Evolutionary conservation across 2,113 vertebrate genomes (phyloP), one percentile per base, ranked within the genome.

Genomic region (Nothobranchius furzeri): DNA sequence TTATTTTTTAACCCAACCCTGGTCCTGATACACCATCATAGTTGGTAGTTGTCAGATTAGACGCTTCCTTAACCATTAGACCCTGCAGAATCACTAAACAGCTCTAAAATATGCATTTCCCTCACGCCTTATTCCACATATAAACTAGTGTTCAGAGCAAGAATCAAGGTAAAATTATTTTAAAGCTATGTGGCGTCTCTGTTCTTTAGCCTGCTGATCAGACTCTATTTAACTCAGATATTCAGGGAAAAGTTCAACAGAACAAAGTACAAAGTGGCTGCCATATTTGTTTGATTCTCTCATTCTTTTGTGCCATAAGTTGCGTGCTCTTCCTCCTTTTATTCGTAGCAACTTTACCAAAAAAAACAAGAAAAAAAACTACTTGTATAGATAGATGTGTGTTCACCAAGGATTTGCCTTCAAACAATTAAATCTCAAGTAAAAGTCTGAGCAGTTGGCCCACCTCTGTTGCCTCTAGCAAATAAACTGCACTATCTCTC

Each of bases 331-430:
- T 64, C 47, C 74, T 55, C 15, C 30, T 30, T 30, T n/a, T n/a
- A 47, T 13, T 50, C 13, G 64, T 63, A 64, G 65, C 48, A 14
- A 24, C 20, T 68, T 73, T 68, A 47, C 20, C 36, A 12, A 48
- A 67, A 48, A 67, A 69, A 50, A 64, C 3, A 46, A 68, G 65
- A 56, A 12, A n/a, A 40, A 57, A 30, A 30, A 3, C 30, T 30
- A 1, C 36, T 56, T 79, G 51, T 79, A 74, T 24, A 70, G 69
- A 73, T 42, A 37, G 37, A n/a, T n/a, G n/a, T 58, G 55, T 40
- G 15, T 58, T 86, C 85, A 88, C 89, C 90, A 24, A 75, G 70
- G 69, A 74, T 82, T 87, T 89, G 89, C 89, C 89, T 92, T 92
- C 60, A 73, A 77, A 76, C 45, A 24, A 75, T 81, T 49, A 40